phyloP scores from a whole-genome alignment of 2,113 vertebrate genomes.

The Azemiops feae region DNA sequence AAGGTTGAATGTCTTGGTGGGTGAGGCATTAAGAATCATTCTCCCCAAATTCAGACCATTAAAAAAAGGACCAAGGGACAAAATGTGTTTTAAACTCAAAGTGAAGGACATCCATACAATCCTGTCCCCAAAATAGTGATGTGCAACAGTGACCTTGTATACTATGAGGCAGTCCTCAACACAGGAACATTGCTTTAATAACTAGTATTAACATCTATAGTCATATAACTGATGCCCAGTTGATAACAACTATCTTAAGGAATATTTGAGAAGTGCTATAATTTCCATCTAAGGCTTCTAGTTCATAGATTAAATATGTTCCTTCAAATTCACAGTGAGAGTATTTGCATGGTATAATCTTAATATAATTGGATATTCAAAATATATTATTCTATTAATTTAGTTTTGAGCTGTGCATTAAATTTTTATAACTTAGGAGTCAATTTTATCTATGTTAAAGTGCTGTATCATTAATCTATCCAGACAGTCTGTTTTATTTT shows the following conservation, averaged over 20 bases:
- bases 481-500: neutral
- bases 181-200: neutral
- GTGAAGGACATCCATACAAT: neutral
- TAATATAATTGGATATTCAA: neutral
- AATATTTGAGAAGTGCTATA: neutral
- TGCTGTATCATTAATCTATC: neutral
- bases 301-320: neutral
- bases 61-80: neutral
- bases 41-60: neutral
- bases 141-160: neutral
- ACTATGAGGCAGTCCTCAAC: neutral
- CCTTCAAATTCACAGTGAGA: neutral
- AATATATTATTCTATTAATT: constrained; percentile 3
- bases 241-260: neutral
- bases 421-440: constrained; percentile 17
- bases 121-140: neutral
- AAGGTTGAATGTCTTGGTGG: neutral
- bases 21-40: neutral
- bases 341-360: neutral
- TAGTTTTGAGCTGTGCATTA: constrained; percentile 13
- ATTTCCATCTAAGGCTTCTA: neutral
- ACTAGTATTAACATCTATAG: neutral
- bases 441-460: neutral
- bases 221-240: neutral
- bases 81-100: neutral